Evolutionary conservation across 1,140 invertebrate species (phyloP).

Genomic region (Zophobas atratus): DNA sequence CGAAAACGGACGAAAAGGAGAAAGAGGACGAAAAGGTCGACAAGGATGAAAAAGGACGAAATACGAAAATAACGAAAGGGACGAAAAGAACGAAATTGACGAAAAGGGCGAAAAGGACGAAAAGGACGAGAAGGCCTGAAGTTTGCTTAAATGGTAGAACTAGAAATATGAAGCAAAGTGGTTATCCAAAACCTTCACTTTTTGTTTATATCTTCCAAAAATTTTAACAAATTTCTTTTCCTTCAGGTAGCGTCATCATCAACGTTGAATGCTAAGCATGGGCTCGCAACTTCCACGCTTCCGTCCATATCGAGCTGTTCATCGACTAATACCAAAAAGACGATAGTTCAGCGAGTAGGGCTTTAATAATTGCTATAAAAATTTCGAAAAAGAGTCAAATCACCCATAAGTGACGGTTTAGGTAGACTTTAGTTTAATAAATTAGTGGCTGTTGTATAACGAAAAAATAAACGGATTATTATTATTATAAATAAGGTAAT

Average conservation of each 20-base stretch:
- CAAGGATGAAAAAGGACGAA: too few relatives aligned
- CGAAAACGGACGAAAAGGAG: too few relatives aligned
- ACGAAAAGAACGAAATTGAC: too few relatives aligned
- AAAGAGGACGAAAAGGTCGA: too few relatives aligned
- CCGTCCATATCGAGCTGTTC: constrained; percentile 96
- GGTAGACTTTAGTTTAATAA: constrained; percentile 59
- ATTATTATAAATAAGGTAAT: too few relatives aligned
- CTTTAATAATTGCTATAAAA: constrained; percentile 62
- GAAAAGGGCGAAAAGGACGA: too few relatives aligned
- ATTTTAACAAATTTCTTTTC: constrained; percentile 22
- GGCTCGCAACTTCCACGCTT: constrained; percentile 93
- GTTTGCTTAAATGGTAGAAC: too few relatives aligned
- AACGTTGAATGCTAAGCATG: constrained; percentile 98
- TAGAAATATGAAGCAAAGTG: too few relatives aligned
- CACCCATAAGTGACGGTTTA: constrained; percentile 59
- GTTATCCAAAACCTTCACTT: not conserved
- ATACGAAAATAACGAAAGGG: too few relatives aligned
- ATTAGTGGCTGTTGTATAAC: constrained; percentile 44
- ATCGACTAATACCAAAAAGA: constrained; percentile 80
- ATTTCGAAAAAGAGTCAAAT: constrained; percentile 11
- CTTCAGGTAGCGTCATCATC: constrained; percentile 88
- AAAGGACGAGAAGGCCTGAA: too few relatives aligned
- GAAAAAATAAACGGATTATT: too few relatives aligned
- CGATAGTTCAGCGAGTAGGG: constrained; percentile 3
- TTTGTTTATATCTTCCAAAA: not conserved